A percentile compares a stretch with the other conserved stretches of the same genome.
phyloP scores from a whole-genome alignment of 37 sponge, comb jelly and placozoan genomes.

The Tethya wilhelma region DNA sequence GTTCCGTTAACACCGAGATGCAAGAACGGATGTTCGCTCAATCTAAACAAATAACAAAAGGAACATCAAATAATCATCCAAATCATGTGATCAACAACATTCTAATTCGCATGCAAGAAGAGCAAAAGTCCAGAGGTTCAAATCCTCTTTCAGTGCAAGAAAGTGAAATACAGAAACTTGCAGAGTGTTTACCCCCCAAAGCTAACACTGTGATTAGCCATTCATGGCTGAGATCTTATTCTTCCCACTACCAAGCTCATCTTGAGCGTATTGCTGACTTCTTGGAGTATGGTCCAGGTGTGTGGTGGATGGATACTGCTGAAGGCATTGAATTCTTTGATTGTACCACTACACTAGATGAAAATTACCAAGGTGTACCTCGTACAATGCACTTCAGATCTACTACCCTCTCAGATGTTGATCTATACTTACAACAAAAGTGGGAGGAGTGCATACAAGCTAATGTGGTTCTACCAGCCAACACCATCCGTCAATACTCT shows the following conservation, averaged over 20 bases:
- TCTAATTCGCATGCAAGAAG: background rate
- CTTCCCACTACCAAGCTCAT: conserved; percentile 21
- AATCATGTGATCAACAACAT: conserved; percentile 24
- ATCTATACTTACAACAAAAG: background rate
- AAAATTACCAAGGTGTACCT: background rate
- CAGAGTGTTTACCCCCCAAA: background rate
- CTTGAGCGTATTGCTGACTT: conserved; percentile 6
- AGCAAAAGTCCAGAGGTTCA: background rate
- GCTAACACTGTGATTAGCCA: background rate
- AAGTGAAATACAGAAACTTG: background rate
- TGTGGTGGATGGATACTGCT: conserved; percentile 2
- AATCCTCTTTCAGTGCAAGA: background rate
- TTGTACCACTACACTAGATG: background rate
- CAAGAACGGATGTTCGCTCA: conserved; percentile 34
- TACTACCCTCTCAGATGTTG: background rate
- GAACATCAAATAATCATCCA: conserved; percentile 2
- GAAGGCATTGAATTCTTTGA: conserved; percentile 9
- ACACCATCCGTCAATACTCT: background rate
- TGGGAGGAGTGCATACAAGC: conserved; percentile 8
- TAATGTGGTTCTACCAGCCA: background rate
- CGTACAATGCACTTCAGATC: background rate
- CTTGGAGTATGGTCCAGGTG: background rate
- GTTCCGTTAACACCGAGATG: conserved; percentile 22
- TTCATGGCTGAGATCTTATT: background rate
- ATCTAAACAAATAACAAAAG: conserved; percentile 18